Evolutionary conservation across 2,113 vertebrate genomes (phyloP).

Genomic region (Odobenus rosmarus): DNA sequence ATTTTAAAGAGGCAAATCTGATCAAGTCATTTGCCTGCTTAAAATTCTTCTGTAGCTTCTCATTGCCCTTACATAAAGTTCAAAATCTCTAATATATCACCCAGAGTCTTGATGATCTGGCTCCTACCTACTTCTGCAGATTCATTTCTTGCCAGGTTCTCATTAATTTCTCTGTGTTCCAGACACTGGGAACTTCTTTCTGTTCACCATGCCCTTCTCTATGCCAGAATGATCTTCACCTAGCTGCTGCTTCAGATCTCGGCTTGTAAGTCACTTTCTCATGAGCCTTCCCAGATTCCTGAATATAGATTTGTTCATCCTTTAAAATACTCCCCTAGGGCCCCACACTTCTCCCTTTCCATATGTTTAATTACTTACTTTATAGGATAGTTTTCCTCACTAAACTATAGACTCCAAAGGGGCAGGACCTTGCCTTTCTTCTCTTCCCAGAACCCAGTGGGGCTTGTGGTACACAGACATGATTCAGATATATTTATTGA

Average conservation of each 20-base stretch:
- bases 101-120: not conserved
- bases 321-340: not conserved
- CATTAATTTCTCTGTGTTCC: not conserved
- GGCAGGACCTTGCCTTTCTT: not conserved
- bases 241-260: not conserved
- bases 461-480: not conserved
- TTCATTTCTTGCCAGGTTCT: not conserved
- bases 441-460: not conserved
- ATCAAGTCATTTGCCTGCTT: not conserved
- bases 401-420: not conserved
- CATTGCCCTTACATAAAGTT: not conserved
- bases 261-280: not conserved
- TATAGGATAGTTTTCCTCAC: not conserved
- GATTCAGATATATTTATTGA: not conserved
- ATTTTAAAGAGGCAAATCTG: constrained; percentile 27
- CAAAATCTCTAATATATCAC: not conserved
- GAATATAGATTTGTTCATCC: not conserved
- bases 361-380: not conserved
- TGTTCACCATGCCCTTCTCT: not conserved
- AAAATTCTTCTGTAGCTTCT: constrained; percentile 8
- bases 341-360: not conserved
- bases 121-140: not conserved
- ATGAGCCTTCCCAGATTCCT: not conserved
- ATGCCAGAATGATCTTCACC: rapidly evolving
- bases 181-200: not conserved